Evolutionary conservation across 2,888 invertebrate species (phyloP).

Genomic region (Congeria kusceri): DNA sequence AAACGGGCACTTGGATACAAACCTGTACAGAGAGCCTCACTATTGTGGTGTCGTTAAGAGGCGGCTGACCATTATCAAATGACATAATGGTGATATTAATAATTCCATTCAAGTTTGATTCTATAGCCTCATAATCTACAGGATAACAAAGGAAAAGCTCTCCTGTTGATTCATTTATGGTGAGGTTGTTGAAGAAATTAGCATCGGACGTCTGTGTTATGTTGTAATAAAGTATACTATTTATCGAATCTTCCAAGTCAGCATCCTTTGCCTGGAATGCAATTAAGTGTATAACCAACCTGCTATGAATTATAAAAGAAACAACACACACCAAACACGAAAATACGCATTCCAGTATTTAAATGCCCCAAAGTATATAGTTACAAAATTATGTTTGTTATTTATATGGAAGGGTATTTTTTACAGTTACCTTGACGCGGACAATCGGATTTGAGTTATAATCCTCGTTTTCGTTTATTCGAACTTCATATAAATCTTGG

Average conservation of each 20-base stretch:
- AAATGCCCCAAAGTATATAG: too few species aligned
- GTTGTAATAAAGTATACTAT: conserved; percentile 31
- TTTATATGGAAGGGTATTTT: too few species aligned
- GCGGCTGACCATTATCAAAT: conserved; percentile 31
- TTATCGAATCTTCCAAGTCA: conserved; percentile 23
- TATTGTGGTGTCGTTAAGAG: neutral
- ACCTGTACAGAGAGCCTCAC: conserved; percentile 50
- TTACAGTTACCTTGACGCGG: neutral
- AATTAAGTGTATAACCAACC: neutral
- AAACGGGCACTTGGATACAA: too few species aligned
- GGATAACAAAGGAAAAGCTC: conserved; percentile 14
- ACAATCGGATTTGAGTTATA: conserved; percentile 20
- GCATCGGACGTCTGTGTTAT: conserved; percentile 20
- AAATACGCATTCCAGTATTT: too few species aligned
- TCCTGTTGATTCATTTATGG: conserved; percentile 24
- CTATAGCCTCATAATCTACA: conserved; percentile 41
- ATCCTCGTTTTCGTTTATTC: conserved; percentile 17
- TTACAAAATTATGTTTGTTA: too few species aligned
- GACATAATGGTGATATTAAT: conserved; percentile 34
- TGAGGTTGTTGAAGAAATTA: conserved; percentile 13
- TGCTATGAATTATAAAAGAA: too few species aligned
- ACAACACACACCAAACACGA: too few species aligned
- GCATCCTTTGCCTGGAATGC: conserved; percentile 39
- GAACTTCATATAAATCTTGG: conserved; percentile 3
- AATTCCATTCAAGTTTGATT: conserved; percentile 10